Evolutionary conservation across 2,888 invertebrate genomes (phyloP), one percentile per base, ranked within the genome.

Genomic region (Pristionchus arcanus): DNA sequence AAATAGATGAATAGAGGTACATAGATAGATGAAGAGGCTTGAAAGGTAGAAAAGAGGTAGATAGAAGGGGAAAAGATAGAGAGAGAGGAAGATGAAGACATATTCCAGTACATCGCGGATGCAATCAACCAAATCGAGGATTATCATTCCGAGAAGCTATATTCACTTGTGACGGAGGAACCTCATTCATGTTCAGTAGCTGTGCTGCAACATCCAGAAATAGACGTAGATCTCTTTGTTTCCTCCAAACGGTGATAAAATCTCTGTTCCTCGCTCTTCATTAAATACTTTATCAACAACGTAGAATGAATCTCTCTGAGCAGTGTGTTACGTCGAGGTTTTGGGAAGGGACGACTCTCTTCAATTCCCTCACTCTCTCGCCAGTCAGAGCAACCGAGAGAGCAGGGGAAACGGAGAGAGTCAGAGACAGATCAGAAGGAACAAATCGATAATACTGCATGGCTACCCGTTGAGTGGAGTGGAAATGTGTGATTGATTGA

Each of bases 401-500:
- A 71, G 34, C 71, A 71, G 13, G 71, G 31, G 34, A 71, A 71
- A 15, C 7, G 71, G 34, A 71, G 71, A 71, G 71, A 71, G 34
- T 34, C 71, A 71, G 31, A 34, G 34, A 71, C 71, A 71, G 71
- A 71, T 71, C 71, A 71, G 34, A n/a, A n/a, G n/a, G 59, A 59
- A 59, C 42, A 21, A 21, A 34, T 66, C 3, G 7, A 71, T n/a
- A 71, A 71, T 71, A 71, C 71, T 71, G 71, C 71, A 16, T 66
- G 66, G n/a, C 28, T 66, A 71, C 71, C 71, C 71, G 71, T 71
- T n/a, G 21, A 34, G 28, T 34, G 71, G 71, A 71, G 31, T 34
- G 71, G 71, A 71, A 71, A 71, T 71, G 71, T 71, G 71, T 66
- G 34, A n/a, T n/a, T 66, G 66, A 28, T 66, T 59, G 59, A 59